phyloP scores from a whole-genome alignment of 2,113 vertebrate species.

The Campylomormyrus tamandua region DNA sequence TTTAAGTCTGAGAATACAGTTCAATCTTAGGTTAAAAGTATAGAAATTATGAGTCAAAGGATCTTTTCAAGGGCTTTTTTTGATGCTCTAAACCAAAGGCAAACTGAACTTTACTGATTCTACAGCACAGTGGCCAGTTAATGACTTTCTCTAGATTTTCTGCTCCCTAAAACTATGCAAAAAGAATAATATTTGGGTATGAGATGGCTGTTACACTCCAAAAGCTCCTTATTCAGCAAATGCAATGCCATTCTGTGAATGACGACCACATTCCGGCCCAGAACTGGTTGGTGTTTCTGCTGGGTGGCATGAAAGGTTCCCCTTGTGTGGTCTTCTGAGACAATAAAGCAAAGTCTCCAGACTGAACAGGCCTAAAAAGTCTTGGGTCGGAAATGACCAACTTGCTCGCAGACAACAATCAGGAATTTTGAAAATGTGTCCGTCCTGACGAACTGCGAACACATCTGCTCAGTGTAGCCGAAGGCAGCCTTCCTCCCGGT shows the following conservation, averaged over 20 bases:
- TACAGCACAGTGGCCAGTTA: neutral
- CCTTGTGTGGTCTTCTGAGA: neutral
- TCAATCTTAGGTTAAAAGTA: neutral
- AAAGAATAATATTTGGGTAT: slow-evolving; percentile 34
- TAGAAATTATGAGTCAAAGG: neutral
- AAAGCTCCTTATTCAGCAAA: slow-evolving; percentile 14
- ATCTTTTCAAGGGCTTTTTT: neutral
- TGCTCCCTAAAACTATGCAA: slow-evolving; percentile 3
- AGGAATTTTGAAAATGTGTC: neutral
- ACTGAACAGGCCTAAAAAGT: neutral
- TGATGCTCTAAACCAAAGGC: neutral
- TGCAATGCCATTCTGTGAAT: neutral
- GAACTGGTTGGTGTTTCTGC: neutral
- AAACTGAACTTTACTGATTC: neutral
- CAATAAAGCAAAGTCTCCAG: neutral
- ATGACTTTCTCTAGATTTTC: neutral
- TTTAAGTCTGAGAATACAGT: neutral
- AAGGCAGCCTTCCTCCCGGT: neutral
- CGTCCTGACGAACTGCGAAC: neutral
- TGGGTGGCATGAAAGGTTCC: neutral
- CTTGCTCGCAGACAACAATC: neutral
- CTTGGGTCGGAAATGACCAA: neutral
- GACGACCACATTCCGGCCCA: neutral
- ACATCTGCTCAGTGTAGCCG: neutral
- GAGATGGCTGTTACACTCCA: slow-evolving; percentile 18